Evolutionary conservation across 1,140 invertebrate species (phyloP).

Genomic region (Drosophila biarmipes): DNA sequence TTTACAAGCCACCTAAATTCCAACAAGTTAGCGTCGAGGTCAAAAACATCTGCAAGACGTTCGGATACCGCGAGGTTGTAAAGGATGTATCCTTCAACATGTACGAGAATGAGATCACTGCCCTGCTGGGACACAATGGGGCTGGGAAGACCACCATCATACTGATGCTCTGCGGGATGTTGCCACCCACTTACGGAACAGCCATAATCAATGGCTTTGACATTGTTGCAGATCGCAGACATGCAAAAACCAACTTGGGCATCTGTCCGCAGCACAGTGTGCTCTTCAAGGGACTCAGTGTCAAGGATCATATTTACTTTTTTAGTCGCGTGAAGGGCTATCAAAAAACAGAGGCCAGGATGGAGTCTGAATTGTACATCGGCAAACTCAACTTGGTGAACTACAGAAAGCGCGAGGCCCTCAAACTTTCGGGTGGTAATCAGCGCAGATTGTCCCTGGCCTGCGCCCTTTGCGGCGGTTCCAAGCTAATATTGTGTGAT

Average conservation of each 20-base stretch:
- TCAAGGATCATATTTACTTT: constrained; percentile 94
- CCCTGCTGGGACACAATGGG: constrained; percentile 92
- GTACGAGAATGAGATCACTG: constrained; percentile 87
- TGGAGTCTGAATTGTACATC: constrained; percentile 87
- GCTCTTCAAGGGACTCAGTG: constrained; percentile 94
- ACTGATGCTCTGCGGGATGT: constrained; percentile 91
- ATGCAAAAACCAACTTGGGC: constrained; percentile 89
- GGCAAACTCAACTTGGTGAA: constrained; percentile 88
- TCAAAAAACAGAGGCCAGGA: constrained; percentile 70
- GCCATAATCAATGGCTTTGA: constrained; percentile 89
- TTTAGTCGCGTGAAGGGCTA: constrained; percentile 91
- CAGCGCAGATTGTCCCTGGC: constrained; percentile 90
- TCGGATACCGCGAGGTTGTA: constrained; percentile 88
- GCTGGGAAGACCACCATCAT: constrained; percentile 91
- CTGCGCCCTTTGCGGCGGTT: constrained; percentile 90
- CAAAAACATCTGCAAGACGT: constrained; percentile 87
- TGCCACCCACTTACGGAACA: constrained; percentile 88
- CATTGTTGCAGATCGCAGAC: constrained; percentile 86
- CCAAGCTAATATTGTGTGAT: constrained; percentile 91
- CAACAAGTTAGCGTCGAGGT: constrained; percentile 87
- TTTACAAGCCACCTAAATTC: constrained; percentile 86
- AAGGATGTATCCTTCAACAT: constrained; percentile 89
- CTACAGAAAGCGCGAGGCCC: constrained; percentile 86
- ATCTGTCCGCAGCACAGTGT: constrained; percentile 98
- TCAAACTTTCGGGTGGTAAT: constrained; percentile 92